phyloP scores from a whole-genome alignment of 1,140 invertebrate species.

The Aphidius gifuensis region DNA sequence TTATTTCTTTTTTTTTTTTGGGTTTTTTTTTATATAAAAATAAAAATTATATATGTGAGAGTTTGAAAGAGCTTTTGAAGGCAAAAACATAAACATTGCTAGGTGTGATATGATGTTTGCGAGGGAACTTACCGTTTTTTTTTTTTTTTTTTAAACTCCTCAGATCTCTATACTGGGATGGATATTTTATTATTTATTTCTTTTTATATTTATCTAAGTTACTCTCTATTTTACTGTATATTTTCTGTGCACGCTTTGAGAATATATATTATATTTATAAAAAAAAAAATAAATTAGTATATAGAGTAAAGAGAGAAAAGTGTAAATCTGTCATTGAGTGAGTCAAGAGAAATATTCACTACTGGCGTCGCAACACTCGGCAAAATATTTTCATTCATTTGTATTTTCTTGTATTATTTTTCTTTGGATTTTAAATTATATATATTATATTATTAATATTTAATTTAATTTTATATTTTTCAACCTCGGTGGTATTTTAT shows the following conservation, averaged over 20 bases:
- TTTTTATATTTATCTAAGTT: conserved; percentile 6
- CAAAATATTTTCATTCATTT: conserved; percentile 10
- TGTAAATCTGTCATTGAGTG: conserved; percentile 53
- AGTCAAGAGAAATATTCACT: conserved; percentile 34
- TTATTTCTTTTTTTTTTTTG: too few relatives aligned
- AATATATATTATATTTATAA: conserved; percentile 5
- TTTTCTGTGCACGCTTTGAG: not conserved
- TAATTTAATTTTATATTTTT: too few relatives aligned
- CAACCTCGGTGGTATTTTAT: not conserved
- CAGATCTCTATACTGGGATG: too few relatives aligned
- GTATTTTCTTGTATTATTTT: not conserved
- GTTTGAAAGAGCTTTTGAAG: conserved; percentile 22
- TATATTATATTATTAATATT: too few relatives aligned
- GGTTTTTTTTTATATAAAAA: too few relatives aligned
- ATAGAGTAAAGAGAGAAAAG: conserved; percentile 32
- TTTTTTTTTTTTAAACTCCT: conserved; percentile 1
- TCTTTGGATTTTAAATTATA: too few relatives aligned
- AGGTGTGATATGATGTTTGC: conserved; percentile 49
- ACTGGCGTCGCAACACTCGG: conserved; percentile 29
- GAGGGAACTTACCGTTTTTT: conserved; percentile 9
- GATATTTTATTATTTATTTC: not conserved
- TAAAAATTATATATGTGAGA: not conserved
- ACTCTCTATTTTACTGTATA: not conserved
- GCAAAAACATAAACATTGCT: conserved; percentile 46
- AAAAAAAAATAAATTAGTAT: conserved; percentile 31